These are phyloP conservation scores for Xanthia icteritia DNA, from an alignment of 2,888 invertebrate species.

Conservation along the genomic window DNA sequence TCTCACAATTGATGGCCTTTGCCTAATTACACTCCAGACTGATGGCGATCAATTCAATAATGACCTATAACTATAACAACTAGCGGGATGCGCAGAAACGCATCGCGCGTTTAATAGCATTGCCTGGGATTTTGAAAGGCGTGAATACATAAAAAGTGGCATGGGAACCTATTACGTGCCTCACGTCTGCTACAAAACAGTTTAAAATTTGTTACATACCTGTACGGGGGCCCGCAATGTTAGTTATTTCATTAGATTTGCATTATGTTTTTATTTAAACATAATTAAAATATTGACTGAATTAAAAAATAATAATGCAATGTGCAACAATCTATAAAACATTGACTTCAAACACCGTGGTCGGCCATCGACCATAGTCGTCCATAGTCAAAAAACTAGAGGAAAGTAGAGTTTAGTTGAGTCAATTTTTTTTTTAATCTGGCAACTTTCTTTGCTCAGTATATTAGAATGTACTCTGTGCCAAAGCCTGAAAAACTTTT, in stretches of 20 bases:
- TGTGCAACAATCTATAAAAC: conserved; percentile 77
- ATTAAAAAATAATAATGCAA: conserved; percentile 78
- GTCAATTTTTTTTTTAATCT: conserved; percentile 1
- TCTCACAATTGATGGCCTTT: conserved; percentile 79
- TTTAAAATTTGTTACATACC: conserved; percentile 73
- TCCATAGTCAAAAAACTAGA: conserved; percentile 35
- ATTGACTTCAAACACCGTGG: conserved; percentile 83
- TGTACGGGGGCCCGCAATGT: conserved; percentile 65
- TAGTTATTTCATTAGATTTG: conserved; percentile 72
- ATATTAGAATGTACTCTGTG: too few species aligned
- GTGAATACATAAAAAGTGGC: conserved; percentile 83
- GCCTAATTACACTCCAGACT: conserved; percentile 71
- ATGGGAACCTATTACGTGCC: conserved; percentile 80
- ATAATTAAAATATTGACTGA: conserved; percentile 72
- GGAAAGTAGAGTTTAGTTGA: not conserved
- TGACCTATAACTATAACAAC: conserved; percentile 72
- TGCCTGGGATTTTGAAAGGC: conserved; percentile 79
- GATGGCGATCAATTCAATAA: conserved; percentile 57
- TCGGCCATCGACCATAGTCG: conserved; percentile 80
- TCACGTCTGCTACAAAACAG: conserved; percentile 74
- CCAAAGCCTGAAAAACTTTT: too few species aligned
- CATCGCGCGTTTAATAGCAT: conserved; percentile 76
- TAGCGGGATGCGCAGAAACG: conserved; percentile 81
- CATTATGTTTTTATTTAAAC: conserved; percentile 73
- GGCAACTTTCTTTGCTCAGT: too few species aligned